phyloP scores from a whole-genome alignment of 2,888 invertebrate genomes.

The Anagyrus pseudococci region DNA sequence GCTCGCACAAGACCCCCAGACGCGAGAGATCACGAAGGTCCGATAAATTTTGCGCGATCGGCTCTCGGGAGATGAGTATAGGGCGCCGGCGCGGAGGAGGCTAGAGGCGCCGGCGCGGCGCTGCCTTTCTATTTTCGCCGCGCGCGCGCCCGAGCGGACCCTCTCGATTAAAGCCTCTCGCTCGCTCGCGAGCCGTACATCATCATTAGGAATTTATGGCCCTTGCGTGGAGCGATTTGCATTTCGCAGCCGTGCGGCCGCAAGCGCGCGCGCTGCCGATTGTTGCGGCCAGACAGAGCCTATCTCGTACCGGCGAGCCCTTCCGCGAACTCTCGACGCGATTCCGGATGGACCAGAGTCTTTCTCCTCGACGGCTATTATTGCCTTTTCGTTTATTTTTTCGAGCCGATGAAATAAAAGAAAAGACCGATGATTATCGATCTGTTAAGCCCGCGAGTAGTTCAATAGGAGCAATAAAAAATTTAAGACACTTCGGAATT shows the following conservation, averaged over 20 bases:
- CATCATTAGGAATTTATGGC: conserved; percentile 38
- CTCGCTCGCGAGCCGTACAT: conserved; percentile 30
- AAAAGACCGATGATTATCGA: too few species aligned
- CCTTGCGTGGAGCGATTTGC: conserved; percentile 34
- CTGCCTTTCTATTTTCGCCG: background rate
- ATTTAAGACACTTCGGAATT: too few species aligned
- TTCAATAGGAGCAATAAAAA: too few species aligned
- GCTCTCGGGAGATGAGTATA: too few species aligned
- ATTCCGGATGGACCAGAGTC: too few species aligned
- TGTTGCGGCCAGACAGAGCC: background rate
- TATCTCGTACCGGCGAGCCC: background rate
- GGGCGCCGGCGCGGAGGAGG: background rate
- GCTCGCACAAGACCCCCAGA: too few species aligned
- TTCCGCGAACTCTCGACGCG: background rate
- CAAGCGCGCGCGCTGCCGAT: background rate
- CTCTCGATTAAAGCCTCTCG: conserved; percentile 8
- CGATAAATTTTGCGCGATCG: background rate
- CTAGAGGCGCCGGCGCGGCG: background rate
- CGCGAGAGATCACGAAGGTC: too few species aligned
- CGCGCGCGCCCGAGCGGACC: conserved; percentile 1
- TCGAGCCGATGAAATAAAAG: too few species aligned
- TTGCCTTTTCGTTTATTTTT: too few species aligned
- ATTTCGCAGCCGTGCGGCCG: conserved; percentile 14
- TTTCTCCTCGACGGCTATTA: too few species aligned
- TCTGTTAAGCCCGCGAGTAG: too few species aligned